Percentiles rank a stretch among this genome's conserved stretches.
These are phyloP conservation scores for Eulemur macaco DNA, from an alignment of 2,113 vertebrate genomes.

Conservation along the genomic window DNA sequence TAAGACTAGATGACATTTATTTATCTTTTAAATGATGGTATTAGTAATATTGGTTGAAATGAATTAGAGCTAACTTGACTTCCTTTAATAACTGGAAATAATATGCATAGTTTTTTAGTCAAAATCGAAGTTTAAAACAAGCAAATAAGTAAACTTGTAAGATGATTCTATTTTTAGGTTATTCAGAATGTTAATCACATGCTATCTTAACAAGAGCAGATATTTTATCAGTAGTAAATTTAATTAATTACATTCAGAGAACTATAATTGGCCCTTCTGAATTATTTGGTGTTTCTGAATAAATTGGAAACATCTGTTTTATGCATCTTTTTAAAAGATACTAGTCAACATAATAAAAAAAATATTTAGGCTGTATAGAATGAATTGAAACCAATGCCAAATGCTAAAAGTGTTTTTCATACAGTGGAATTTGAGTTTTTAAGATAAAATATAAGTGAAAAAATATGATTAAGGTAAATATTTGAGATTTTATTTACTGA, in stretches of 20 bases:
- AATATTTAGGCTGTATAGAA: neutral
- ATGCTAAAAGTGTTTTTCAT: neutral
- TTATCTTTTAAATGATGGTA: neutral
- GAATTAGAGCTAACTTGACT: neutral
- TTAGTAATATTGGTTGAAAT: slow-evolving; percentile 6
- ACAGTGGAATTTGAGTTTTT: slow-evolving; percentile 31
- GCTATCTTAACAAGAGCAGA: neutral
- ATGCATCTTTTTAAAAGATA: neutral
- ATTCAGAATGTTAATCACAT: slow-evolving; percentile 15
- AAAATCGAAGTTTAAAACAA: slow-evolving; percentile 2
- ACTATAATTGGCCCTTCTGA: neutral
- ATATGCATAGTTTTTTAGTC: neutral
- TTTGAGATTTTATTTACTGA: slow-evolving; percentile 23
- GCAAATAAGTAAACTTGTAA: neutral
- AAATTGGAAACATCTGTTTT: neutral
- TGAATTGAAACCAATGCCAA: neutral
- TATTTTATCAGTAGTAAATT: neutral
- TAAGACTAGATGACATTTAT: neutral
- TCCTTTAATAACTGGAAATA: neutral
- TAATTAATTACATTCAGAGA: slow-evolving; percentile 37
- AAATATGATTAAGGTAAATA: slow-evolving; percentile 12
- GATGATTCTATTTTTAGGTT: neutral
- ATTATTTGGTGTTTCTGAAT: slow-evolving; percentile 6
- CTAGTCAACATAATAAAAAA: neutral
- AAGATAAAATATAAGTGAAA: neutral